Conservation (phyloP, 2,113 vertebrate species). For the Eonycteris spelaea region DNA sequence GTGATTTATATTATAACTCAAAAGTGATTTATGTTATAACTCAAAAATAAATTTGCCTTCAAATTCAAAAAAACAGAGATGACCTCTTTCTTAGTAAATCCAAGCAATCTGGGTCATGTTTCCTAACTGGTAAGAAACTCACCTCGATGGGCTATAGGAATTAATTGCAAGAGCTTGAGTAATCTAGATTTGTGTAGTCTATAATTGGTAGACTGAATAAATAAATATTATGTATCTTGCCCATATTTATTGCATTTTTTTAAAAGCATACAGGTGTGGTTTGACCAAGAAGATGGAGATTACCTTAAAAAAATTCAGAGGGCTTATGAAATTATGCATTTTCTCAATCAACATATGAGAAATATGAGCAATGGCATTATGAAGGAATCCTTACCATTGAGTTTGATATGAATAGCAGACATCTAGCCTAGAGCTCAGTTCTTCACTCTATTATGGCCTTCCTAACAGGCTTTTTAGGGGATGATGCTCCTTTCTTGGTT, state of each 20-base stretch:
- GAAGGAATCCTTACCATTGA: background rate
- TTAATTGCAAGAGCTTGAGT: background rate
- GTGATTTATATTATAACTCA: constrained; percentile 16
- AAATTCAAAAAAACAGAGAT: background rate
- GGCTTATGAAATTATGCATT: background rate
- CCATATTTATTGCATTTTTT: background rate
- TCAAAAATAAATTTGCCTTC: background rate
- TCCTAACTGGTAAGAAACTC: background rate
- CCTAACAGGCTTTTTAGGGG: background rate
- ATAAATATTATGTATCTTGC: background rate
- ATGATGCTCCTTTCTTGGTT: background rate
- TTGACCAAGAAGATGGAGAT: background rate
- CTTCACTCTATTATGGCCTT: background rate
- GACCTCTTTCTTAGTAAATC: background rate
- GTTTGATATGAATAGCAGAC: background rate
- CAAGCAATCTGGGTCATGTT: background rate
- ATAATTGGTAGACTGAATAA: background rate
- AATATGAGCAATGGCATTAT: background rate
- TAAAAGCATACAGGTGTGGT: background rate
- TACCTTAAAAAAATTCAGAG: constrained; percentile 5
- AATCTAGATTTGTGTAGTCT: background rate
- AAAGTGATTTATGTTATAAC: constrained; percentile 25
- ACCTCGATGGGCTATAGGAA: background rate
- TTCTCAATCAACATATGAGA: background rate
- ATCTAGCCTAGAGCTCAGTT: background rate